These are phyloP conservation scores for Paramuricea clavata DNA, from an alignment of 92 coral and sea anemone genomes.

Conservation along the genomic window DNA sequence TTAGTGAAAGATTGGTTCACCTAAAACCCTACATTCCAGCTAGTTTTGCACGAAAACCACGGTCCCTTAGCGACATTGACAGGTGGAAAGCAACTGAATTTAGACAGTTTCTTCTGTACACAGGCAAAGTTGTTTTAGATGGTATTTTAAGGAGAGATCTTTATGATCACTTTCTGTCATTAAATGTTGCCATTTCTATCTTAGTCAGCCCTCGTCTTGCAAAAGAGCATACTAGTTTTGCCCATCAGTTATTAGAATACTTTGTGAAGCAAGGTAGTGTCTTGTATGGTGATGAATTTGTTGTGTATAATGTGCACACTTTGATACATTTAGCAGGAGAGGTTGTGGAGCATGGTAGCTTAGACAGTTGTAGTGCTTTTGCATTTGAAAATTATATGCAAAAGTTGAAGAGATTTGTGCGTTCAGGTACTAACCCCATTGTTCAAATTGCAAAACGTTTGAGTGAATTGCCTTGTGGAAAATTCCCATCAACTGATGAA, in stretches of 20 bases:
- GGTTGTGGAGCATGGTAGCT: conserved; percentile 2
- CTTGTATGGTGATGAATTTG: conserved; percentile 27
- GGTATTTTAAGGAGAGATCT: conserved; percentile 8
- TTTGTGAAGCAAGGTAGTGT: too few species aligned
- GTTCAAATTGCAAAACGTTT: conserved; percentile 22
- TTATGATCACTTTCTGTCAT: not conserved
- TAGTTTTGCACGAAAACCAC: conserved; percentile 1
- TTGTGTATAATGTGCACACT: conserved; percentile 27
- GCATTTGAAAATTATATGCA: too few species aligned
- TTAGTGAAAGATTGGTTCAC: conserved; percentile 6
- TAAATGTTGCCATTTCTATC: conserved; percentile 1
- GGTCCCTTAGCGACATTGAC: not conserved
- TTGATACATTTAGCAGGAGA: conserved; percentile 20
- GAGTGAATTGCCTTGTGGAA: conserved; percentile 7
- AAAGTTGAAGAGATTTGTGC: conserved; percentile 13
- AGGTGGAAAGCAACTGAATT: conserved; percentile 14
- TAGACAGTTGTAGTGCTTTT: conserved; percentile 17
- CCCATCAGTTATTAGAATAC: not conserved
- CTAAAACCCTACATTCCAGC: conserved; percentile 29
- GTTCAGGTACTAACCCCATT: conserved; percentile 11
- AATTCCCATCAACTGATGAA: conserved; percentile 3
- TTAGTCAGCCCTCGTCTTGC: conserved; percentile 1
- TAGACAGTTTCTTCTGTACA: conserved; percentile 14
- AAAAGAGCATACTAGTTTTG: not conserved
- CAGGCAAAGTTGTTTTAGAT: conserved; percentile 14